phyloP scores from a whole-genome alignment of 2,797 vertebrate genomes.

The Phoebastria nigripes region DNA sequence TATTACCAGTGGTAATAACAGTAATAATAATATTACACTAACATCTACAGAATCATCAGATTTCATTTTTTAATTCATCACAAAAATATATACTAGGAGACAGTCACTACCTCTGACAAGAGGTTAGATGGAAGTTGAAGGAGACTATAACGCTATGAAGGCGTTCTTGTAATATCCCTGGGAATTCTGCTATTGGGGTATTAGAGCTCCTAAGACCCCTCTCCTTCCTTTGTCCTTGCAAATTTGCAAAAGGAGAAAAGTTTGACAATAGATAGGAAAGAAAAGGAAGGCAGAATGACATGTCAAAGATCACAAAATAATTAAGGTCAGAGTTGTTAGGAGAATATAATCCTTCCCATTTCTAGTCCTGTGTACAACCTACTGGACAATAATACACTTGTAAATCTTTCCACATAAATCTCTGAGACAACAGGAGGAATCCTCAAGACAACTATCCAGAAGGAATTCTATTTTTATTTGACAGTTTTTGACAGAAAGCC shows the following conservation, averaged over 20 bases:
- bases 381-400: neutral
- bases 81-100: neutral
- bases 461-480: constrained; percentile 34
- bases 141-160: neutral
- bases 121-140: neutral
- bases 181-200: neutral
- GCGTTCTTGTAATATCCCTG: neutral
- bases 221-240: neutral
- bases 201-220: neutral
- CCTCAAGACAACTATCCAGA: constrained; percentile 5
- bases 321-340: neutral
- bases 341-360: neutral
- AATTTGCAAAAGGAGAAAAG: neutral
- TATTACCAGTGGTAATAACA: neutral
- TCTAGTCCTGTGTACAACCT: neutral
- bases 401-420: neutral
- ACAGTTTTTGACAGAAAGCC: constrained; percentile 40
- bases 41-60: neutral
- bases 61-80: neutral
- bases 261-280: neutral
- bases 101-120: neutral
- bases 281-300: neutral
- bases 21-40: neutral
- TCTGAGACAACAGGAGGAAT: neutral
- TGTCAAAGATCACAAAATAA: neutral